Percentiles rank a stretch among this genome's conserved stretches.
These are phyloP conservation scores for Ormyrus pomaceus DNA, from an alignment of 2,888 invertebrate genomes.

Conservation along the genomic window DNA sequence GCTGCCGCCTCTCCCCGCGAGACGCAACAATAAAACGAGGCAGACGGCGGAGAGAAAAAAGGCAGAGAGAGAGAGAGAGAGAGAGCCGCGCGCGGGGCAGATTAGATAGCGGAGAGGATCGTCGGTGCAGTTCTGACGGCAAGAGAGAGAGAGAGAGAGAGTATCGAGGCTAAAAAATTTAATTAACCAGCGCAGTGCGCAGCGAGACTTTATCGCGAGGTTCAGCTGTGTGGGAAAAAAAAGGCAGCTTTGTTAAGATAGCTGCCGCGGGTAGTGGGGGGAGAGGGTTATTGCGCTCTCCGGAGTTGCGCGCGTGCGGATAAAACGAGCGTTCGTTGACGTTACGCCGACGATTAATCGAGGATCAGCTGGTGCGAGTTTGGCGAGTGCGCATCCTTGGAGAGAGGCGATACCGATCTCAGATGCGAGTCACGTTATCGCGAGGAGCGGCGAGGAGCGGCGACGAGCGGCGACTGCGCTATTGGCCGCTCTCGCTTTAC, in stretches of 20 bases:
- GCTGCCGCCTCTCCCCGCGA: no score
- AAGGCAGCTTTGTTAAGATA: background rate
- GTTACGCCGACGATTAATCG: conserved; percentile 10
- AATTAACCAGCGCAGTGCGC: conserved; percentile 13
- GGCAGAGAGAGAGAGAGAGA: background rate
- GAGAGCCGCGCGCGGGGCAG: background rate
- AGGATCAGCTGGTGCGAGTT: conserved; percentile 18
- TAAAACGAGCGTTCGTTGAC: conserved; percentile 7
- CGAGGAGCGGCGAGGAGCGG: background rate
- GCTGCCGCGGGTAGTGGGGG: background rate
- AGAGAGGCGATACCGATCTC: background rate
- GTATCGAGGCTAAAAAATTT: conserved; percentile 26
- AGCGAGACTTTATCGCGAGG: conserved; percentile 7
- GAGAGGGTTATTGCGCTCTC: conserved; percentile 11
- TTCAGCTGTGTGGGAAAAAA: background rate
- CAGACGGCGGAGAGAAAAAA: conserved; percentile 12
- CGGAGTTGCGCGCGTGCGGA: conserved; percentile 22
- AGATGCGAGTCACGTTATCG: conserved; percentile 43
- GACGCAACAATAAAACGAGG: conserved; percentile 13
- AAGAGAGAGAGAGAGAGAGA: background rate
- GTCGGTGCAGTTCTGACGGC: conserved; percentile 6
- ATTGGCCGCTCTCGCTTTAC: background rate
- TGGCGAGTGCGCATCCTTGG: background rate
- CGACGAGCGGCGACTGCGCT: conserved; percentile 1
- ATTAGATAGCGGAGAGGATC: conserved; percentile 26